Evolutionary conservation across 2,113 vertebrate species (phyloP), one percentile per base, ranked within the genome.

Genomic region (Pycnonotus jocosus): DNA sequence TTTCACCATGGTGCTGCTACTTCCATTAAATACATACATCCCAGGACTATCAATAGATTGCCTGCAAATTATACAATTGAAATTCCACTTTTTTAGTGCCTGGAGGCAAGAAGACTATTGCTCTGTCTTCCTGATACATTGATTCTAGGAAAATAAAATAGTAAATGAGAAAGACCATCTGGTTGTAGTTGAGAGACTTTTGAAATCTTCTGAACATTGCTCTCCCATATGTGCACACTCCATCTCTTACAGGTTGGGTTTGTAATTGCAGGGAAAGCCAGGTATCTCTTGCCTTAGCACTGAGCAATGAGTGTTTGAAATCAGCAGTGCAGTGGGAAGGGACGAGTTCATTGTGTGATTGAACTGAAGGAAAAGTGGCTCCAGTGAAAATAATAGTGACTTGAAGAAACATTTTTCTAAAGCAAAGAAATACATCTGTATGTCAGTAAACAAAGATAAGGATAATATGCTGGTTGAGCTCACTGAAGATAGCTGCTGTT

Each of bases 341-440:
- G 97, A 98, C 93, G 88, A 25, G 92, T 77, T 18, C 96, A 98
- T 74, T 97, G 81, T 15, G 87, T 98, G 58, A 96, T 96, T 69
- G 95, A 89, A 76, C 93, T 98, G 57, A 98, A 97, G 94, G 97
- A 96, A 94, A 98, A 96, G 48, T 84, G 96, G 97, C 88, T 98
- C 94, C 47, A 70, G 91, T 74, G 96, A 94, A 85, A 97, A 97
- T 61, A 93, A 96, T 1, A 71, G 90, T 47, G 92, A 40, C 60
- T 94, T 93, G 37, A 51, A 88, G 54, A 95, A 94, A 88, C 93
- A 94, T 37, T 87, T 98, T 77, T 89, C 91, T 76, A 71, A 97
- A 97, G 98, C 98, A 96, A 69, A 94, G 66, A 38, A 69, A 90
- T 56, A 30, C 8, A 4, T 76, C 22, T 22, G 10, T 19, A 20